Conservation (phyloP, 35 echinoderm and acorn worm species). For the Diadema setosum region DNA sequence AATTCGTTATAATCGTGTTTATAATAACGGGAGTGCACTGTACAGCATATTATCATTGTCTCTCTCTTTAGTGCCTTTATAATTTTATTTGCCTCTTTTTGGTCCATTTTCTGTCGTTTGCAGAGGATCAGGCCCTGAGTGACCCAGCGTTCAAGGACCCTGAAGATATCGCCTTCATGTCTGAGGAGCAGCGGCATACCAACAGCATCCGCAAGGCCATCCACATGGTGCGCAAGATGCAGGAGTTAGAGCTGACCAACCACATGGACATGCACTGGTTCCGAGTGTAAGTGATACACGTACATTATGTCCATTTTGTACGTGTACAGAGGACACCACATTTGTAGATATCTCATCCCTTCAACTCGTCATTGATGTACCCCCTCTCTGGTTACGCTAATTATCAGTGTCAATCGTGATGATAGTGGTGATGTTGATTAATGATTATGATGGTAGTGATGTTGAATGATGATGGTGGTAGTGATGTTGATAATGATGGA, state of each 20-base stretch:
- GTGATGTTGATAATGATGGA: no score
- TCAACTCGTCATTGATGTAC: no score
- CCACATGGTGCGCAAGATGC: slow-evolving; percentile 45
- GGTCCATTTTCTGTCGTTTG: background rate
- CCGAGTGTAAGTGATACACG: slow-evolving; percentile 58
- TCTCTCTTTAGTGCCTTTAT: background rate
- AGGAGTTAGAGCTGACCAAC: slow-evolving; percentile 57
- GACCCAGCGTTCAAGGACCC: slow-evolving; percentile 67
- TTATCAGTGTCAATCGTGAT: no score
- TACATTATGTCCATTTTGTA: no score
- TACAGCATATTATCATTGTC: background rate
- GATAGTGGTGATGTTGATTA: no score
- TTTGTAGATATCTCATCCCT: no score
- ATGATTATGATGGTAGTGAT: no score
- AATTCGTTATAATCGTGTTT: no score
- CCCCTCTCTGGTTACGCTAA: no score
- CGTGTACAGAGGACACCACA: no score
- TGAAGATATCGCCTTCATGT: slow-evolving; percentile 79
- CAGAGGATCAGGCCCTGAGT: slow-evolving; percentile 74
- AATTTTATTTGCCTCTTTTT: background rate
- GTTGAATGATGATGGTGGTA: no score
- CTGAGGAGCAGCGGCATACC: slow-evolving; percentile 56
- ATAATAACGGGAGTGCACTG: background rate
- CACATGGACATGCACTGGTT: slow-evolving; percentile 54
- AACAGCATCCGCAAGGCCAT: slow-evolving; percentile 52